Percentiles rank a stretch among this genome's conserved stretches.
These are phyloP conservation scores for Caradrina kadenii DNA, from an alignment of 2,888 invertebrate genomes.

Conservation along the genomic window DNA sequence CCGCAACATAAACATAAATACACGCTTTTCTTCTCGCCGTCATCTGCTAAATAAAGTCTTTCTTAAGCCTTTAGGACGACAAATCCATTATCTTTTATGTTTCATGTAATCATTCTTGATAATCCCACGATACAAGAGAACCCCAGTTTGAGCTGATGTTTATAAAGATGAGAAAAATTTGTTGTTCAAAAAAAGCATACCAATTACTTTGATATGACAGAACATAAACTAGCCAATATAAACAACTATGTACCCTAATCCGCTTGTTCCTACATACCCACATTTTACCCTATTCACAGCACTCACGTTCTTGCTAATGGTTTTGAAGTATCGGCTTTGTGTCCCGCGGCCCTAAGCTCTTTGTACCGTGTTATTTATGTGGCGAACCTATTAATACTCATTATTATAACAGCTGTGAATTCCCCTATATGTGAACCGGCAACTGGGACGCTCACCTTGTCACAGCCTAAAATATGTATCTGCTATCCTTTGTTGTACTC, in stretches of 20 bases:
- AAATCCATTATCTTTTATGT: neutral
- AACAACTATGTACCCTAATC: constrained; percentile 22
- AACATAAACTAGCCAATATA: constrained; percentile 34
- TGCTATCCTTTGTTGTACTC: constrained; percentile 34
- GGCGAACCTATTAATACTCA: constrained; percentile 79
- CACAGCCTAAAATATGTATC: constrained; percentile 55
- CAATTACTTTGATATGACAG: constrained; percentile 38
- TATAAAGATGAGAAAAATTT: neutral
- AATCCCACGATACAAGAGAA: neutral
- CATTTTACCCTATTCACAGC: constrained; percentile 56
- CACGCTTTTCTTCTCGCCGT: too few species aligned
- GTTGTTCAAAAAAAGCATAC: neutral
- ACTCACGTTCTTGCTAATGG: constrained; percentile 74
- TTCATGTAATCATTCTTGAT: neutral
- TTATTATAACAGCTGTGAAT: constrained; percentile 73
- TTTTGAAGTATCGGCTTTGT: constrained; percentile 82
- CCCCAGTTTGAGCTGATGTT: neutral
- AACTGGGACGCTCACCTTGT: constrained; percentile 59
- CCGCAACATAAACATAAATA: too few species aligned
- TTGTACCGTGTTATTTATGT: constrained; percentile 78
- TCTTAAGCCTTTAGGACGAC: neutral
- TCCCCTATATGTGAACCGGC: constrained; percentile 59
- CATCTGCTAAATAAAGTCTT: neutral
- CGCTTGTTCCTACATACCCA: constrained; percentile 31
- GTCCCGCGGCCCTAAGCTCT: constrained; percentile 70